Percentiles rank a stretch among this genome's conserved stretches.
phyloP scores from a whole-genome alignment of 2,797 vertebrate genomes.

The Chanos chanos region DNA sequence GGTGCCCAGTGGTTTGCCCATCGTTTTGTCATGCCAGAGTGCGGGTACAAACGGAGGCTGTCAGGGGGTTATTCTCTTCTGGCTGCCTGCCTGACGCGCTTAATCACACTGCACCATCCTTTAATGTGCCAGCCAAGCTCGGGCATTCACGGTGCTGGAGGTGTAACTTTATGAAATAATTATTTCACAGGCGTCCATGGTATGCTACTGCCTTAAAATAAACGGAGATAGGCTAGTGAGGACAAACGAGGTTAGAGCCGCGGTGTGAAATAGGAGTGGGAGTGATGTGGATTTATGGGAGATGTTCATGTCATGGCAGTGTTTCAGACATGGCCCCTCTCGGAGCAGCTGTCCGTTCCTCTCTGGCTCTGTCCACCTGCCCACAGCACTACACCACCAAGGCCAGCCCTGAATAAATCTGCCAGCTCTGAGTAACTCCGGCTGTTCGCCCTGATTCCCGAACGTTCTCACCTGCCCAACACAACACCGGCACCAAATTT shows the following conservation, averaged over 20 bases:
- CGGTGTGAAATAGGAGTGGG: constrained; percentile 67
- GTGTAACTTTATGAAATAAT: constrained; percentile 75
- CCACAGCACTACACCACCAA: constrained; percentile 70
- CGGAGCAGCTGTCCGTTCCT: constrained; percentile 23
- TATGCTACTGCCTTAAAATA: constrained; percentile 68
- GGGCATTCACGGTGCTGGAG: constrained; percentile 55
- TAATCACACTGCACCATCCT: constrained; percentile 56
- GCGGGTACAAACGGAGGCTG: constrained; percentile 31
- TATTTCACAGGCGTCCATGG: constrained; percentile 62
- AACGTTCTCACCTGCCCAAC: constrained; percentile 9
- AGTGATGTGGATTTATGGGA: constrained; percentile 71
- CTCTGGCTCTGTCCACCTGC: constrained; percentile 53
- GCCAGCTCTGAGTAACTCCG: constrained; percentile 60
- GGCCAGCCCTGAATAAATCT: constrained; percentile 72
- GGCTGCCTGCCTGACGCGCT: constrained; percentile 51
- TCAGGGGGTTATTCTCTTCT: constrained; percentile 48
- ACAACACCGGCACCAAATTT: constrained; percentile 63
- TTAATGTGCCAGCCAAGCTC: constrained; percentile 63
- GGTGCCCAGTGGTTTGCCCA: constrained; percentile 14
- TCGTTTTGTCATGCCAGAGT: constrained; percentile 42
- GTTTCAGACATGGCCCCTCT: constrained; percentile 64
- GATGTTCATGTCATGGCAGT: constrained; percentile 73
- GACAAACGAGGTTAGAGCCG: constrained; percentile 15
- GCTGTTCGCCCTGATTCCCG: constrained; percentile 19
- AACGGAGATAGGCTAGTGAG: constrained; percentile 52